Evolutionary conservation across 2,113 vertebrate species (phyloP).

Genomic region (Fregata magnificens): DNA sequence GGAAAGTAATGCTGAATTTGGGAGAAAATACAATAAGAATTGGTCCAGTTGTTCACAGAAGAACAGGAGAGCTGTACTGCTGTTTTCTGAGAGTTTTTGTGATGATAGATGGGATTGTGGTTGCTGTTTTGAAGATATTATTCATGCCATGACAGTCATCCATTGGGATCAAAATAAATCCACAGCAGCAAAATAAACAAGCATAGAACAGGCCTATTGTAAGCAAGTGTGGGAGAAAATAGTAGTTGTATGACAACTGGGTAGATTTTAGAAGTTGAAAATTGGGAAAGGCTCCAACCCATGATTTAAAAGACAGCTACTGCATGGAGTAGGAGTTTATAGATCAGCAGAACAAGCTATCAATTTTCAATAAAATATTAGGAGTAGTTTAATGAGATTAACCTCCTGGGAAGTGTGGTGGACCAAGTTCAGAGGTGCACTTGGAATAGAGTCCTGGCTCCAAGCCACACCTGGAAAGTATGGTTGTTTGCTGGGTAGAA

Average conservation of each 20-base stretch:
- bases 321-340: neutral
- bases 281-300: neutral
- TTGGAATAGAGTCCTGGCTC: neutral
- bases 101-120: conserved; percentile 30
- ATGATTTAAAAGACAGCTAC: conserved; percentile 11
- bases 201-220: conserved; percentile 1
- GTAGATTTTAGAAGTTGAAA: conserved; percentile 28
- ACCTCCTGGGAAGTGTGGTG: neutral
- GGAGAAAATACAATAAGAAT: neutral
- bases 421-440: neutral
- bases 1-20: neutral
- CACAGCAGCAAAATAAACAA: conserved; percentile 42
- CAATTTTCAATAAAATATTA: conserved; percentile 36
- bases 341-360: neutral
- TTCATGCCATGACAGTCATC: conserved; percentile 46
- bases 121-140: conserved; percentile 45
- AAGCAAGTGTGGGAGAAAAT: conserved; percentile 42
- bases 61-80: neutral
- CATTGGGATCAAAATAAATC: conserved; percentile 57
- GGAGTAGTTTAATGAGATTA: conserved; percentile 7
- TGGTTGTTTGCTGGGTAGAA: neutral
- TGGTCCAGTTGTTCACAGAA: neutral
- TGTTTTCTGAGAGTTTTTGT: neutral
- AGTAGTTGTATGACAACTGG: neutral
- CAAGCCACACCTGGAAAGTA: neutral